Conservation (phyloP, 2,797 vertebrate genomes). For the Sebastes umbrosus region DNA sequence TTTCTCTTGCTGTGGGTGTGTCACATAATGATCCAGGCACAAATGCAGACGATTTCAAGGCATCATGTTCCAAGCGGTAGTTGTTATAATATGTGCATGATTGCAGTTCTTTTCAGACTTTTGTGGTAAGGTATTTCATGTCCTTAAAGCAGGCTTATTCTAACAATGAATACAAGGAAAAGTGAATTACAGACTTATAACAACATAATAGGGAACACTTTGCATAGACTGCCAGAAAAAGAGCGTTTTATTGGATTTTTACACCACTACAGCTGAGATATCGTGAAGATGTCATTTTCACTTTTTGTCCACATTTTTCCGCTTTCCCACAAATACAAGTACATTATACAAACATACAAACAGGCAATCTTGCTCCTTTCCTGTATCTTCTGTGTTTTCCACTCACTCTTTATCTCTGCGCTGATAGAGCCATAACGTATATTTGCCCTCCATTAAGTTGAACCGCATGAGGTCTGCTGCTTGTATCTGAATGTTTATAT, state of each 20-base stretch:
- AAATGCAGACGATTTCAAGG: neutral
- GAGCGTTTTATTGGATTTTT: neutral
- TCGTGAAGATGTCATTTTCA: neutral
- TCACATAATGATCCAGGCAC: neutral
- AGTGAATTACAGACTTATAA: neutral
- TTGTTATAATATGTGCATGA: conserved; percentile 3
- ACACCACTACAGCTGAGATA: neutral
- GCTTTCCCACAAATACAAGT: neutral
- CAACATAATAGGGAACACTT: neutral
- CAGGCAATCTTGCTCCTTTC: neutral
- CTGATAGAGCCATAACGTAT: conserved; percentile 13
- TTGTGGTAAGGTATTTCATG: neutral
- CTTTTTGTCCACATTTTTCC: neutral
- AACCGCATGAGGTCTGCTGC: conserved; percentile 33
- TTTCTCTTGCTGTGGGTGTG: neutral
- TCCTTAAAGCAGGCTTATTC: neutral
- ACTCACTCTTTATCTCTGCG: neutral
- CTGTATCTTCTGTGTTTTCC: neutral
- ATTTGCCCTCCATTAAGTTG: conserved; percentile 46
- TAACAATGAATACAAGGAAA: conserved; percentile 2
- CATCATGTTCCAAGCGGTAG: neutral
- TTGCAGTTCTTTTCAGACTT: conserved; percentile 17
- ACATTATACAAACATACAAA: neutral
- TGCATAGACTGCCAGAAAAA: neutral
- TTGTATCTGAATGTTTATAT: conserved; percentile 35